Conservation (phyloP, 1,140 invertebrate genomes). For the Eciton burchellii region DNA sequence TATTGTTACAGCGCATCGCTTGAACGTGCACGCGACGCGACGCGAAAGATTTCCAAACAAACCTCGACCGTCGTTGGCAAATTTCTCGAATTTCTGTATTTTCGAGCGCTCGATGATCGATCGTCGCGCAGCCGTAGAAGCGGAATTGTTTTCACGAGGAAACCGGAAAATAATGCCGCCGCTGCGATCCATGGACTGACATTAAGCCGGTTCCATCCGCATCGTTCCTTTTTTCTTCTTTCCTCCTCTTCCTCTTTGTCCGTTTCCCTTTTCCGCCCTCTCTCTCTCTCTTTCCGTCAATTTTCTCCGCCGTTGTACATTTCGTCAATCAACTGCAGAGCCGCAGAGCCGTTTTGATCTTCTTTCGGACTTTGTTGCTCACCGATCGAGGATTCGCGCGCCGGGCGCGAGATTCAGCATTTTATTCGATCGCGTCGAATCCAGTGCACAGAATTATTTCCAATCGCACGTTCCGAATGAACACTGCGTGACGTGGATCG, state of each 20-base stretch:
- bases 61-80: not conserved
- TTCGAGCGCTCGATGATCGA: constrained; percentile 43
- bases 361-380: constrained; percentile 41
- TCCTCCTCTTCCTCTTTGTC: not conserved
- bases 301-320: constrained; percentile 14
- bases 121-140: constrained; percentile 27
- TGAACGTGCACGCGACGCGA: not conserved
- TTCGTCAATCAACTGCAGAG: constrained; percentile 26
- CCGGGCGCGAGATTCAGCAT: not conserved
- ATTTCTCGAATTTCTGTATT: constrained; percentile 36
- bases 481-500: constrained; percentile 4
- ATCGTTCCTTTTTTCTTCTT: constrained; percentile 46
- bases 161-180: constrained; percentile 36
- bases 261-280: not conserved
- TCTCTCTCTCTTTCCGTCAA: not conserved
- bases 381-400: not conserved
- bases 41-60: constrained; percentile 36
- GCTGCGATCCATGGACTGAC: constrained; percentile 19
- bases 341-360: constrained; percentile 44
- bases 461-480: constrained; percentile 17
- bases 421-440: constrained; percentile 21
- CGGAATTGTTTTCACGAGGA: constrained; percentile 51
- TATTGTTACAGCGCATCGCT: not conserved
- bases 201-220: constrained; percentile 52
- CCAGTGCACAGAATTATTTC: not conserved